These are phyloP conservation scores for Metalampra italica DNA, from an alignment of 2,888 invertebrate genomes.

Conservation along the genomic window DNA sequence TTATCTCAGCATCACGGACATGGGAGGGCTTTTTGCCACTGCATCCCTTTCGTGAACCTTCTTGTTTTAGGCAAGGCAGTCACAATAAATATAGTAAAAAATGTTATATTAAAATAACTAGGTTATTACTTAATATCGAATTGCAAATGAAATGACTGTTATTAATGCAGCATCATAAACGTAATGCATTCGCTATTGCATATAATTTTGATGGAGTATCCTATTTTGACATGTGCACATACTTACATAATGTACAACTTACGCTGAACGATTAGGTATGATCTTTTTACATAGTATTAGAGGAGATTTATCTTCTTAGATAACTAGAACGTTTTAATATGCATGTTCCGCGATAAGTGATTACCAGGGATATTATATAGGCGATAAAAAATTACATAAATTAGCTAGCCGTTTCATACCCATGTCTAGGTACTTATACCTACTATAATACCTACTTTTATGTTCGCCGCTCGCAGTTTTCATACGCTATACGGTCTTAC, in stretches of 20 bases:
- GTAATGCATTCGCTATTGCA: too few relatives aligned
- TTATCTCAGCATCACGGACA: constrained; percentile 76
- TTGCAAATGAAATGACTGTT: too few relatives aligned
- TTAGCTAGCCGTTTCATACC: constrained; percentile 34
- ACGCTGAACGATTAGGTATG: neutral
- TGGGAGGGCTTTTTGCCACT: constrained; percentile 77
- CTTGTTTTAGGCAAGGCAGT: neutral
- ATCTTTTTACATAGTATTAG: constrained; percentile 8
- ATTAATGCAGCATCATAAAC: too few relatives aligned
- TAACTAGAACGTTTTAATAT: constrained; percentile 45
- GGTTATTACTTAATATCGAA: too few relatives aligned
- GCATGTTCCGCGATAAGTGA: constrained; percentile 39
- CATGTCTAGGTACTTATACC: neutral
- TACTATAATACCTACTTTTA: too few relatives aligned
- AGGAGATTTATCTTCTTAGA: constrained; percentile 22
- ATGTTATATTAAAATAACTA: too few relatives aligned
- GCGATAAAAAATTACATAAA: constrained; percentile 38
- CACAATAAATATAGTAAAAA: too few relatives aligned
- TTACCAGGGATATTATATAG: constrained; percentile 33
- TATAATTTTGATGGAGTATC: neutral
- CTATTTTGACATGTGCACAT: neutral
- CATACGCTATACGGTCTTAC: too few relatives aligned
- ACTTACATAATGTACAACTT: neutral
- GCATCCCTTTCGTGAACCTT: constrained; percentile 38
- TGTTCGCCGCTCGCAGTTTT: neutral